These are phyloP conservation scores for Nyctalus aviator DNA, from an alignment of 2,797 vertebrate genomes.

Conservation along the genomic window DNA sequence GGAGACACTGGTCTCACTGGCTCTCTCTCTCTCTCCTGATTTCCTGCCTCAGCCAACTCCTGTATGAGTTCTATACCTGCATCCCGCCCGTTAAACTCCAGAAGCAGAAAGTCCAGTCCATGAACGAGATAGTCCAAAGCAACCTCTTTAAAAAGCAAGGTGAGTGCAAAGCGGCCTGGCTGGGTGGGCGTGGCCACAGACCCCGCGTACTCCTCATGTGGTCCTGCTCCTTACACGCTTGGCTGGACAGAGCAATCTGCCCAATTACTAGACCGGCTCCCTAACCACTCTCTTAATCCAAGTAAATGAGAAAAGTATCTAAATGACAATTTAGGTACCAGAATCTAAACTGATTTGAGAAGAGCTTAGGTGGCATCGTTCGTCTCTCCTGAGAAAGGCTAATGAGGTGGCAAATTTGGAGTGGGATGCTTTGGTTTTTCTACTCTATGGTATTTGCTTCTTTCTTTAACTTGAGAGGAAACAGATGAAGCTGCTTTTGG, in stretches of 20 bases:
- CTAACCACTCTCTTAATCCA: background rate
- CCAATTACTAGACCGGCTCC: background rate
- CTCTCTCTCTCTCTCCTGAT: background rate
- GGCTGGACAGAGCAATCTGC: background rate
- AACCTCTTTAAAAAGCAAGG: conserved; percentile 96
- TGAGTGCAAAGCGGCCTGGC: conserved; percentile 76
- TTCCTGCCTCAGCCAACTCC: conserved; percentile 90
- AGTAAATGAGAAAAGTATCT: background rate
- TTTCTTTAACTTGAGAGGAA: conserved; percentile 10
- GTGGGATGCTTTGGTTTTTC: background rate
- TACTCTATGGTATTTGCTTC: background rate
- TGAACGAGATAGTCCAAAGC: conserved; percentile 97
- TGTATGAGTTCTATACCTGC: conserved; percentile 96
- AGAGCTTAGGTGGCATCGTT: background rate
- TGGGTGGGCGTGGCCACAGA: too few relatives aligned
- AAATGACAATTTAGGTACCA: background rate
- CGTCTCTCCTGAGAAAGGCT: conserved; percentile 28
- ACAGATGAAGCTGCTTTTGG: background rate
- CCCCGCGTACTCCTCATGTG: too few relatives aligned
- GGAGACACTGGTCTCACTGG: background rate
- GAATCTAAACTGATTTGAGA: conserved; percentile 23
- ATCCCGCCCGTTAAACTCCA: conserved; percentile 95
- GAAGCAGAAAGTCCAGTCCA: conserved; percentile 97
- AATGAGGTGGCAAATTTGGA: background rate
- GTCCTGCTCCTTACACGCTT: background rate